Conservation (phyloP, 2,888 invertebrate species). For the Conchocele bisecta region DNA sequence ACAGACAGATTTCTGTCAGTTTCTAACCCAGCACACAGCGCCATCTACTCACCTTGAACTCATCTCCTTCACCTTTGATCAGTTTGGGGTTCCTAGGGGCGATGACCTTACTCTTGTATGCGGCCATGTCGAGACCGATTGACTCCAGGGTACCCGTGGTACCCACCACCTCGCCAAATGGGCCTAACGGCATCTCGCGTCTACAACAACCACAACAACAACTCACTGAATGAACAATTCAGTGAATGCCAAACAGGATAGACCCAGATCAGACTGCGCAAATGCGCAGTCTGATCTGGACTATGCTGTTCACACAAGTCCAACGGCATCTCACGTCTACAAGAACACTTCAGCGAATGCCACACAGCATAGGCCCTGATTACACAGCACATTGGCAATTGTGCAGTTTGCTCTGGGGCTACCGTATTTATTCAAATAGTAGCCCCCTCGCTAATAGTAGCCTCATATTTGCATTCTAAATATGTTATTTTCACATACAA, state of each 20-base stretch:
- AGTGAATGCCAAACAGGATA: neutral
- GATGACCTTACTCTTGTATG: slow-evolving; percentile 81
- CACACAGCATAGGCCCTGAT: no score
- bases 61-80: slow-evolving; percentile 72
- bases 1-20: no score
- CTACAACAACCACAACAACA: slow-evolving; percentile 1
- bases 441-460: no score
- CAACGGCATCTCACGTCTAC: neutral
- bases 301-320: neutral
- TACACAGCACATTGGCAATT: no score
- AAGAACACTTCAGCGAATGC: no score
- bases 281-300: neutral
- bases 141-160: slow-evolving; percentile 81
- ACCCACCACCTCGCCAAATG: slow-evolving; percentile 82
- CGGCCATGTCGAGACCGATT: slow-evolving; percentile 72
- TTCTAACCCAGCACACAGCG: no score
- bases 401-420: no score
- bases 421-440: no score
- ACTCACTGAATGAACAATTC: no score
- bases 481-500: no score
- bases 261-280: neutral
- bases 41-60: slow-evolving; percentile 34
- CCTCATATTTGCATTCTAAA: no score
- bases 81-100: slow-evolving; percentile 82
- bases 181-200: slow-evolving; percentile 79